Evolutionary conservation across 2,888 invertebrate genomes (phyloP).

Genomic region (Tachina fera): DNA sequence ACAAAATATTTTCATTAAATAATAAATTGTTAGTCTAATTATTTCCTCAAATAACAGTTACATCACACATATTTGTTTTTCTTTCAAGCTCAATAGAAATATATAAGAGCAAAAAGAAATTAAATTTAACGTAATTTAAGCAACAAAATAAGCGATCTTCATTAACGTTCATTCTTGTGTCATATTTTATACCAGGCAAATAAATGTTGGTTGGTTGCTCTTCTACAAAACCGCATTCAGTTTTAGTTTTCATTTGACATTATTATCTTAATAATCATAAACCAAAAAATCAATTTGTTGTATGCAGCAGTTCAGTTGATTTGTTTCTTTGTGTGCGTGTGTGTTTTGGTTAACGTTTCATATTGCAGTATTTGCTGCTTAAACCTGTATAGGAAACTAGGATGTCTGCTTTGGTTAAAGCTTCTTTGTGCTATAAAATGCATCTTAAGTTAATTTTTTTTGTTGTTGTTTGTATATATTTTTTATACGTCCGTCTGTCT

Average conservation of each 20-base stretch:
- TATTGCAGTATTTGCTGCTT: conserved; percentile 42
- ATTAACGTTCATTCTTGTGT: conserved; percentile 43
- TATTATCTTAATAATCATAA: conserved; percentile 69
- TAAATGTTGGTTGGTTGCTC: conserved; percentile 9
- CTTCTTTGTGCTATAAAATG: conserved; percentile 30
- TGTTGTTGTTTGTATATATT: conserved; percentile 39
- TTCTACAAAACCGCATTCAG: conserved; percentile 2
- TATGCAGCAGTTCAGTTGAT: conserved; percentile 54
- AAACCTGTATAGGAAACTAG: conserved; percentile 68
- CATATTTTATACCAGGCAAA: conserved; percentile 27
- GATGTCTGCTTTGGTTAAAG: conserved; percentile 58
- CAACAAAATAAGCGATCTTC: conserved; percentile 62
- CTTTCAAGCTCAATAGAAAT: background rate
- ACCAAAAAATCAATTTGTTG: conserved; percentile 65
- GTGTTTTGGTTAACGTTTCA: conserved; percentile 28
- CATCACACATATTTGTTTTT: background rate
- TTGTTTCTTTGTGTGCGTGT: background rate
- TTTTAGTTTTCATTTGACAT: conserved; percentile 58
- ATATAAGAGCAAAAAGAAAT: conserved; percentile 3
- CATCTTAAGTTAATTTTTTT: conserved; percentile 17
- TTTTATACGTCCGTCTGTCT: conserved; percentile 50
- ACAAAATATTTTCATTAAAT: conserved; percentile 14
- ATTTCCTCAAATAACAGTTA: conserved; percentile 25
- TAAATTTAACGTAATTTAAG: conserved; percentile 52
- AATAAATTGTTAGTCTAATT: conserved; percentile 9